These are phyloP conservation scores for Kryptopterus vitreolus DNA, from an alignment of 2,797 vertebrate species.

Conservation along the genomic window DNA sequence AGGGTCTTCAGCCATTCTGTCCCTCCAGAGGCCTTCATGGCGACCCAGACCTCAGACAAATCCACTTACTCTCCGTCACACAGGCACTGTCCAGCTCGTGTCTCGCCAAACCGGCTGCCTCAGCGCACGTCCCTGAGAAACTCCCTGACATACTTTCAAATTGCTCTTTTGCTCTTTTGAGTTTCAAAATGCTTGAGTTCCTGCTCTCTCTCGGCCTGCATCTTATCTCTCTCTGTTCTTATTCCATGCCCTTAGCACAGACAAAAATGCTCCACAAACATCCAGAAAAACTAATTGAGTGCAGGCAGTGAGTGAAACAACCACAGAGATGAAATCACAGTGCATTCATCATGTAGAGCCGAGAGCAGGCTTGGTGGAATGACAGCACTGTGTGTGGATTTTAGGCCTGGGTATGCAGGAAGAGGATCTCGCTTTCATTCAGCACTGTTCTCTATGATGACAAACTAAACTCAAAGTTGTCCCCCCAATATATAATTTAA, in stretches of 20 bases:
- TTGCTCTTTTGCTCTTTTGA: slow-evolving; percentile 5
- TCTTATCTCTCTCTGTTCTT: slow-evolving; percentile 25
- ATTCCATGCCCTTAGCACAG: slow-evolving; percentile 20
- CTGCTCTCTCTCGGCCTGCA: neutral
- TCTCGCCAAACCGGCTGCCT: neutral
- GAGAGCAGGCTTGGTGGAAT: slow-evolving; percentile 65
- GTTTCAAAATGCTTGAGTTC: neutral
- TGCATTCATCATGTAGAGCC: slow-evolving; percentile 59
- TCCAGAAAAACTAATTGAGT: slow-evolving; percentile 69
- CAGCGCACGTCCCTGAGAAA: slow-evolving; percentile 12
- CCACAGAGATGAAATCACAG: slow-evolving; percentile 68
- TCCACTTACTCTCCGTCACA: slow-evolving; percentile 15
- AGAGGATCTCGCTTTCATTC: slow-evolving; percentile 51
- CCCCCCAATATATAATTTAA: slow-evolving; percentile 31
- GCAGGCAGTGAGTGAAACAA: slow-evolving; percentile 65
- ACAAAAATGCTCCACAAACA: slow-evolving; percentile 56
- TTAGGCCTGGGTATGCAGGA: slow-evolving; percentile 62
- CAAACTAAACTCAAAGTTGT: slow-evolving; percentile 15
- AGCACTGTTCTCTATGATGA: slow-evolving; percentile 59
- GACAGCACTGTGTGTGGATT: slow-evolving; percentile 72
- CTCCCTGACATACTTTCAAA: slow-evolving; percentile 8
- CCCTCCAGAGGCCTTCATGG: neutral
- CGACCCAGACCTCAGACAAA: slow-evolving; percentile 36
- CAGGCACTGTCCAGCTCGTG: slow-evolving; percentile 19
- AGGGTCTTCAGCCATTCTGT: slow-evolving; percentile 36